Conservation (phyloP, 2,888 invertebrate species). For the Scaptomyza reducta region DNA sequence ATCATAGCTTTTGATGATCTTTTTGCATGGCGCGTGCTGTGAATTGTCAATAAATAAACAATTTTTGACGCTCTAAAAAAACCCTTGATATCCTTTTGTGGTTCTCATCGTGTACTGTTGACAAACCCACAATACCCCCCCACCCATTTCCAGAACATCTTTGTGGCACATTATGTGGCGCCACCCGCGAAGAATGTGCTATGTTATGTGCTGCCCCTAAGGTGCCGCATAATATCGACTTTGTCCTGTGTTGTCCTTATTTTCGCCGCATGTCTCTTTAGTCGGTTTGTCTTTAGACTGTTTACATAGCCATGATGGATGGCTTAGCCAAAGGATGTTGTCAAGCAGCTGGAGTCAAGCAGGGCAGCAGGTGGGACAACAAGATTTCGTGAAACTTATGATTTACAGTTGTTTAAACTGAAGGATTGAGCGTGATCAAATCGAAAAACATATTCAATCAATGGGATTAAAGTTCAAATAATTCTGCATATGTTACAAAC, state of each 20-base stretch:
- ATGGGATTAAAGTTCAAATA: no score
- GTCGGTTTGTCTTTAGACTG: no score
- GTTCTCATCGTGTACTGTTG: background rate
- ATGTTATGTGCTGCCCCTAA: background rate
- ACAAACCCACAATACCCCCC: background rate
- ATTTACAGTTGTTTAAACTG: no score
- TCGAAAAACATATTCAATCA: no score
- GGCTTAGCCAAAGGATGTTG: background rate
- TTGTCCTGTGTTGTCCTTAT: background rate
- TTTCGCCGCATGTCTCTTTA: background rate
- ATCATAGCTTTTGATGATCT: conserved; percentile 74
- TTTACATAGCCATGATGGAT: conserved; percentile 13
- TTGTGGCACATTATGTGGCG: conserved; percentile 21
- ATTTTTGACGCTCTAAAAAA: conserved; percentile 61
- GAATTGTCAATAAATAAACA: conserved; percentile 77
- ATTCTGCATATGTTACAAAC: no score
- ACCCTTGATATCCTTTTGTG: conserved; percentile 51
- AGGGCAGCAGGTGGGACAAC: no score
- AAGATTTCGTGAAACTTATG: no score
- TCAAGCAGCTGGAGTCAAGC: no score
- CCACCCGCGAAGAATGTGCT: conserved; percentile 12
- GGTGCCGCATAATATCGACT: conserved; percentile 5
- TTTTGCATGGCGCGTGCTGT: conserved; percentile 66
- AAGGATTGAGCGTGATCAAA: no score
- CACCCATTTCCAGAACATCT: background rate